Base-by-base conservation (phyloP, 2,888 invertebrate genomes). In the Ectemnius continuus region DNA sequence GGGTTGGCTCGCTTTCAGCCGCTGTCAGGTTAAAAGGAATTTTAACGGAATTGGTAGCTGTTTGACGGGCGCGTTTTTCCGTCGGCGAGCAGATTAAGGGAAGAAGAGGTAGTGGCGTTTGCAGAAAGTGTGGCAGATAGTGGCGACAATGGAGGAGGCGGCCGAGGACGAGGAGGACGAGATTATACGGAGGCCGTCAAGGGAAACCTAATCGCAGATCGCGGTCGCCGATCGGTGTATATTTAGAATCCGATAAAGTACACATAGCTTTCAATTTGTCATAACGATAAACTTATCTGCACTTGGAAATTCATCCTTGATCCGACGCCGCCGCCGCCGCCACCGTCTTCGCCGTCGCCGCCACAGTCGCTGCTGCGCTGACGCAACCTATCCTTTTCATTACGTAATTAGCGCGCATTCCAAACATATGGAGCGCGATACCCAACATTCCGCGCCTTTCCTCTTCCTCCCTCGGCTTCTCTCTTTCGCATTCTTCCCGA, bases 301-400 rank as follows among this genome's bases (percentile, higher is more conserved):
- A 52, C 52, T 52, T 52, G 52, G 52, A 52, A 52, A 52, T 52
- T 52, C 16, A 52, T 52, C 52, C 52, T 52, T 52, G 52, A 52
- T 52, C 52, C 52, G 16, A 16, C 52, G 52, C 1, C 28, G 28
- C 1, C 28, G 28, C 1, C 28, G 28, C 4, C 28, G 28, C 1
- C 28, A 4, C 1, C 28, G 28, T 1, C 28, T 1, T 4, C 36
- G 36, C 0, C 36, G 36, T 1, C 36, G 36, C 5, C 36, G 36
- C 8, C 36, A 36, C 36, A 36, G 5, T 36, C 36, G 36, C 36
- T 36, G 36, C 36, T 36, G 52, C 52, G 14, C 52, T 52, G 52
- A 52, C 52, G 52, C 52, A 52, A 52, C 52, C 13, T 52, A 16
- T 52, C 52, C n/a, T 36, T 16, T 14, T 52, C 52, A 4, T 52